Percentiles rank a stretch among this genome's conserved stretches.
Conservation (phyloP, 2,797 vertebrate genomes). For the Eremophila alpestris region DNA sequence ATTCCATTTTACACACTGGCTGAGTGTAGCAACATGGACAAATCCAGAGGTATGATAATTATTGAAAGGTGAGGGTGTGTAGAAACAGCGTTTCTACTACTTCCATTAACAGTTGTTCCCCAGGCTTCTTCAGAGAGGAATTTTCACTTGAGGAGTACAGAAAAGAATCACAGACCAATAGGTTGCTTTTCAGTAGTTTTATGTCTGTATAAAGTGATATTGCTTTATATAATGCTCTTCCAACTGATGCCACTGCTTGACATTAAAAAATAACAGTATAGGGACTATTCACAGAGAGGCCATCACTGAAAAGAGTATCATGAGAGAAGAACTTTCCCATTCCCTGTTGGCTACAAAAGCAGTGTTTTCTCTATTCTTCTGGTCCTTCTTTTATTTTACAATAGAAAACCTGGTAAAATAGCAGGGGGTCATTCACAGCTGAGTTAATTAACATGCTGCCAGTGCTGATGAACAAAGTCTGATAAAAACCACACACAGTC, state of each 20-base stretch:
- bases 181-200: background rate
- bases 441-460: constrained; percentile 38
- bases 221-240: background rate
- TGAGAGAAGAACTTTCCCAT: background rate
- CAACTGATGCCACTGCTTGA: background rate
- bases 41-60: background rate
- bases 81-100: background rate
- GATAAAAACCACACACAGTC: background rate
- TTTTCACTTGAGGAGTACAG: background rate
- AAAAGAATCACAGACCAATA: background rate
- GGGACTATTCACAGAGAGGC: background rate
- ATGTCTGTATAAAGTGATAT: background rate
- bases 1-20: background rate
- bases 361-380: background rate
- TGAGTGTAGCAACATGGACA: background rate
- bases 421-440: background rate
- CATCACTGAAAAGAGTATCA: background rate
- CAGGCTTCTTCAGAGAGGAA: background rate
- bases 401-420: background rate
- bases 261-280: background rate
- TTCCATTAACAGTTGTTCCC: background rate
- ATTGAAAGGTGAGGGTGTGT: background rate
- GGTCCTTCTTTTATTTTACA: background rate
- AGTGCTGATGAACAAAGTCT: background rate
- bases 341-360: background rate